Conservation (phyloP, 92 coral and sea anemone genomes). For the Scolanthus callimorphus region DNA sequence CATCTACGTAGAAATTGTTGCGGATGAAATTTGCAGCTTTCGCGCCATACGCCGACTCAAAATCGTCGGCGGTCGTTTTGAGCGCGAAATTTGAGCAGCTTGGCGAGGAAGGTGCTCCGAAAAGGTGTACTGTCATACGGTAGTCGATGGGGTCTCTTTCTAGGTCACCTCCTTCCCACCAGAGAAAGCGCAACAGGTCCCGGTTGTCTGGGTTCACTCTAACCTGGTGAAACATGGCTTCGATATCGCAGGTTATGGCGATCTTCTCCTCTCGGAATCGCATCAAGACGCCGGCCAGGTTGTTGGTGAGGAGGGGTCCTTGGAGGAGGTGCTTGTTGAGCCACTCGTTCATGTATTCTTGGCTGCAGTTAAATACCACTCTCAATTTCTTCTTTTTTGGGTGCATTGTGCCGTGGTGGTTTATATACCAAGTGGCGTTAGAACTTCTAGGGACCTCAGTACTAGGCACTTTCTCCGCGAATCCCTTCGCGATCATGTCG, state of each 20-base stretch:
- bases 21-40: constrained; percentile 36
- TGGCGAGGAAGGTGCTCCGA: constrained; percentile 51
- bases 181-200: constrained; percentile 47
- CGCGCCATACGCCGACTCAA: constrained; percentile 15
- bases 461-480: constrained; percentile 20
- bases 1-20: constrained; percentile 48
- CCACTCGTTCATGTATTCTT: constrained; percentile 21
- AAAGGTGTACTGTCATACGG: constrained; percentile 44
- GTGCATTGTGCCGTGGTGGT: constrained; percentile 50
- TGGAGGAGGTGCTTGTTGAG: constrained; percentile 57
- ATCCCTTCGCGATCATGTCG: constrained; percentile 37
- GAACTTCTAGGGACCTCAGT: not conserved
- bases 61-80: constrained; percentile 38
- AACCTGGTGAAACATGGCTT: constrained; percentile 62
- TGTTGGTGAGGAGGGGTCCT: constrained; percentile 64
- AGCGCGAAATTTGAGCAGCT: constrained; percentile 55
- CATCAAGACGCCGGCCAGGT: constrained; percentile 40
- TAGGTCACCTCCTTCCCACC: constrained; percentile 44
- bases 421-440: constrained; percentile 28
- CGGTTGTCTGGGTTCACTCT: constrained; percentile 29
- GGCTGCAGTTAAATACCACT: constrained; percentile 50
- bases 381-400: constrained; percentile 55
- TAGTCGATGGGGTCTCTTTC: constrained; percentile 22
- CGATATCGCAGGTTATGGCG: constrained; percentile 52
- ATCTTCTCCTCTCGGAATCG: constrained; percentile 31